Conservation (phyloP, 2,113 vertebrate genomes). For the Pterocles orientalis region DNA sequence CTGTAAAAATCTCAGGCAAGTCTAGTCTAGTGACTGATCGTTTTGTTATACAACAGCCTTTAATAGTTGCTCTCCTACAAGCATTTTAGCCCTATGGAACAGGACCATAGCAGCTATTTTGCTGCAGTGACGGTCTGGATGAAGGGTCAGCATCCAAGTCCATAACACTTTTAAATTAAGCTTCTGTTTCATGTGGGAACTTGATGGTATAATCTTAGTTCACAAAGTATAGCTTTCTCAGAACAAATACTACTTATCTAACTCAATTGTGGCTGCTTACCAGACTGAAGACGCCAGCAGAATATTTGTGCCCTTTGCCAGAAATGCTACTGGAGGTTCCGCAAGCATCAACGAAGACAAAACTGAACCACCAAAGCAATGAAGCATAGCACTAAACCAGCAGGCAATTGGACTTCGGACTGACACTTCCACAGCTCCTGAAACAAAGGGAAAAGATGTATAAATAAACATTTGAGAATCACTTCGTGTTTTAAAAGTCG, state of each 20-base stretch:
- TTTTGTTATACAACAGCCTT: background rate
- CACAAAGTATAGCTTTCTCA: background rate
- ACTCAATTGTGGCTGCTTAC: constrained; percentile 75
- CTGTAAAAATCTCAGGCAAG: background rate
- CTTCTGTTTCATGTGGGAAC: background rate
- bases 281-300: constrained; percentile 90
- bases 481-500: background rate
- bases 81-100: background rate
- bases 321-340: constrained; percentile 86
- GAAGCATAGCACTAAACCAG: constrained; percentile 98
- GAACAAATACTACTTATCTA: background rate
- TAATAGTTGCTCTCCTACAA: background rate
- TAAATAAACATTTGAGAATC: background rate
- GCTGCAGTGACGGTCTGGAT: background rate
- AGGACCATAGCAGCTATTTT: background rate
- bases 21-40: background rate
- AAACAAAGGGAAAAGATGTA: constrained; percentile 19
- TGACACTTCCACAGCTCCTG: constrained; percentile 84
- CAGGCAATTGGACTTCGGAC: constrained; percentile 88
- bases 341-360: constrained; percentile 90
- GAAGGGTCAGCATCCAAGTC: background rate
- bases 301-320: constrained; percentile 84
- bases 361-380: constrained; percentile 93
- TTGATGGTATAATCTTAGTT: background rate
- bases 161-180: background rate